Evolutionary conservation across 2,797 vertebrate genomes (phyloP).

Genomic region (Coregonus suidteri): DNA sequence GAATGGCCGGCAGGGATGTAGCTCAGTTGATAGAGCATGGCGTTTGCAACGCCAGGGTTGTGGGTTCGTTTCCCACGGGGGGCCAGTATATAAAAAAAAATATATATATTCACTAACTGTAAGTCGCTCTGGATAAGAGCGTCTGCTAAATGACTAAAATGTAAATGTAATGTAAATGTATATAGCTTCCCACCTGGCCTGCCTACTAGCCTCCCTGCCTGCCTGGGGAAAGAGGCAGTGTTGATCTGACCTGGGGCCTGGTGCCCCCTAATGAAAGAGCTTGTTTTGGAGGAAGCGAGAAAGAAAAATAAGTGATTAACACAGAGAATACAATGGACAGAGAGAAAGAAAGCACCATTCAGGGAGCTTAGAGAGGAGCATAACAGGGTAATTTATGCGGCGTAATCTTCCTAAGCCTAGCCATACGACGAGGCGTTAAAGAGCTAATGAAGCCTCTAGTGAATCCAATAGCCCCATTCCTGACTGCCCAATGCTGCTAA

Average conservation of each 20-base stretch:
- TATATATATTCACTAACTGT: too few species aligned
- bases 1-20: too few species aligned
- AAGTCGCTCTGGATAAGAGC: too few species aligned
- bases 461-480: conserved; percentile 16
- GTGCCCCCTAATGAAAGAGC: conserved; percentile 11
- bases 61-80: too few species aligned
- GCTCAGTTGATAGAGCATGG: too few species aligned
- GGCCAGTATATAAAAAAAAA: too few species aligned
- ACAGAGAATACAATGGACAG: conserved; percentile 39
- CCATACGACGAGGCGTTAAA: conserved; percentile 41
- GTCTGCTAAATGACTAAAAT: too few species aligned
- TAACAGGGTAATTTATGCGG: conserved; percentile 43
- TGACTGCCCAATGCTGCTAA: conserved; percentile 29
- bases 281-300: conserved; percentile 55
- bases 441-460: conserved; percentile 54
- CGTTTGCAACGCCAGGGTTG: too few species aligned
- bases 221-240: conserved; percentile 10
- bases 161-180: too few species aligned
- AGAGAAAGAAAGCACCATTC: conserved; percentile 37
- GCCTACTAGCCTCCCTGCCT: neutral
- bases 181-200: conserved; percentile 18
- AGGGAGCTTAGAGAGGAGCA: conserved; percentile 33
- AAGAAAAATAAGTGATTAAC: conserved; percentile 53
- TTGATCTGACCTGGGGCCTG: conserved; percentile 7
- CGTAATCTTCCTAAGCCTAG: conserved; percentile 60